A percentile compares a stretch with the other conserved stretches of the same genome.
Conservation (phyloP, 2,888 invertebrate species). For the Drosophila borborema region DNA sequence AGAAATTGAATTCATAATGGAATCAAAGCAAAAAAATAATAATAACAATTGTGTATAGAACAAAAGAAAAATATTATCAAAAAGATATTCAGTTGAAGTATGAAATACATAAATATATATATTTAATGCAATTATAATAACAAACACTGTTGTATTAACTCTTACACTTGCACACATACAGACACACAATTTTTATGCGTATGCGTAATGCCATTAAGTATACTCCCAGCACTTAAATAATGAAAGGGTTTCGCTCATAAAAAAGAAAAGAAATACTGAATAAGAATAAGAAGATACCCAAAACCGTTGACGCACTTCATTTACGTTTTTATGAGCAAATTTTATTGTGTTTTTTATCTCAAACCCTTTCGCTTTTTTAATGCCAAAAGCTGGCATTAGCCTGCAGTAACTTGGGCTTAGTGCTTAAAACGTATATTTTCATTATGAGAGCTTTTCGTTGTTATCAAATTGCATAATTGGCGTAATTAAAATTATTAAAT, state of each 20-base stretch:
- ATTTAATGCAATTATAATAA: constrained; percentile 11
- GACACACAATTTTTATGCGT: not conserved
- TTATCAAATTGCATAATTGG: constrained; percentile 41
- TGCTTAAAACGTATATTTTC: constrained; percentile 10
- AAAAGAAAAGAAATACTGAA: constrained; percentile 1
- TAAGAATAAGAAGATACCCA: constrained; percentile 2
- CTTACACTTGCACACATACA: not conserved
- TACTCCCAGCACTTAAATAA: constrained; percentile 13
- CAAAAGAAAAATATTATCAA: constrained; percentile 14
- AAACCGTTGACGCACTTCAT: constrained; percentile 37
- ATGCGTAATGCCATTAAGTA: constrained; percentile 22
- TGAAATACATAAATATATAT: not conserved
- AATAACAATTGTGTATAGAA: constrained; percentile 19
- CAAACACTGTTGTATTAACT: not conserved
- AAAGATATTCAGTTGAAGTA: constrained; percentile 14
- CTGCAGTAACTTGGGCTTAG: constrained; percentile 6
- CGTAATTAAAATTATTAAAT: constrained; percentile 53
- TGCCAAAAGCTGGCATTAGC: constrained; percentile 3
- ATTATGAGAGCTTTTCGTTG: constrained; percentile 29
- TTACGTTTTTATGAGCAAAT: constrained; percentile 46
- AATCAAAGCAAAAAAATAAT: not conserved
- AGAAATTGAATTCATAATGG: constrained; percentile 47
- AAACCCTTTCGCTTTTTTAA: constrained; percentile 33
- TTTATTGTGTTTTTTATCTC: constrained; percentile 45
- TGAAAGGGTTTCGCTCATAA: constrained; percentile 16